Evolutionary conservation across 2,888 invertebrate genomes (phyloP).

Genomic region (Stictocephala bisonia): DNA sequence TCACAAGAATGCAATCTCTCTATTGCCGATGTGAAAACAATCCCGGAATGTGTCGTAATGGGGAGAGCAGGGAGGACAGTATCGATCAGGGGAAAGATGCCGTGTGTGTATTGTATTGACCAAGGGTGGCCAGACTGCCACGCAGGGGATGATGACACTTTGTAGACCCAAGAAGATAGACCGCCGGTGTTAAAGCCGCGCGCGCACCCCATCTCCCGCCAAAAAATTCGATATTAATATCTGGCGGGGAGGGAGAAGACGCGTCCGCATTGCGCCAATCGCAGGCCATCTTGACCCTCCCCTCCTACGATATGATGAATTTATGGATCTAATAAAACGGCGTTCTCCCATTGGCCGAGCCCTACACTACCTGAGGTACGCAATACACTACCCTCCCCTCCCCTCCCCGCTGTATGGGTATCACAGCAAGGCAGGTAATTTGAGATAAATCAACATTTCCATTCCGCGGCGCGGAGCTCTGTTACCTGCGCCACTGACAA

Average conservation of each 20-base stretch:
- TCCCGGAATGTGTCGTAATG: slow-evolving; percentile 7
- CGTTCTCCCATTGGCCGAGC: slow-evolving; percentile 75
- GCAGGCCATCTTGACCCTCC: slow-evolving; percentile 64
- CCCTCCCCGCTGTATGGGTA: background rate
- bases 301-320: slow-evolving; percentile 75
- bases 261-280: slow-evolving; percentile 67
- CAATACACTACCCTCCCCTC: slow-evolving; percentile 16
- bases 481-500: background rate
- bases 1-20: slow-evolving; percentile 48
- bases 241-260: slow-evolving; percentile 74
- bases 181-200: slow-evolving; percentile 59
- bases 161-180: slow-evolving; percentile 34
- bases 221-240: slow-evolving; percentile 87
- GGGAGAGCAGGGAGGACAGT: background rate
- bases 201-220: slow-evolving; percentile 68
- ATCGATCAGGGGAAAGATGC: slow-evolving; percentile 27
- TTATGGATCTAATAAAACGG: slow-evolving; percentile 85
- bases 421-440: background rate
- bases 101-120: slow-evolving; percentile 6
- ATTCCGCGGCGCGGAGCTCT: slow-evolving; percentile 22
- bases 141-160: background rate
- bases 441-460: slow-evolving; percentile 38
- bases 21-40: slow-evolving; percentile 40
- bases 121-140: slow-evolving; percentile 17
- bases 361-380: slow-evolving; percentile 52